Evolutionary conservation across 1,140 invertebrate genomes (phyloP).

Genomic region (Sitophilus oryzae): DNA sequence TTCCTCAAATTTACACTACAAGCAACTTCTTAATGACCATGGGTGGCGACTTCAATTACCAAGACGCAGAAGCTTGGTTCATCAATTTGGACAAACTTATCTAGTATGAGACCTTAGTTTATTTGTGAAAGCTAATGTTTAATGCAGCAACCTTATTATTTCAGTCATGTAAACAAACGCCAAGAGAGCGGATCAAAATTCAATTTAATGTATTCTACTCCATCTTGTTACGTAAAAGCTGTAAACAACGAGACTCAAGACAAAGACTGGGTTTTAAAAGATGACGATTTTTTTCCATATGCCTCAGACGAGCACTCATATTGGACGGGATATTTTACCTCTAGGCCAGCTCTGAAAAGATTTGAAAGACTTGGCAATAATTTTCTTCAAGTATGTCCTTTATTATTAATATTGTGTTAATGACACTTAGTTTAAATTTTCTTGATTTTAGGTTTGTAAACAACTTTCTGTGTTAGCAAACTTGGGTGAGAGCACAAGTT

Average conservation of each 20-base stretch:
- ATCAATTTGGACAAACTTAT: too few species aligned
- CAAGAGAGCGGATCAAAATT: constrained; percentile 48
- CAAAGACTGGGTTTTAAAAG: constrained; percentile 47
- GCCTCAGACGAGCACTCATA: constrained; percentile 61
- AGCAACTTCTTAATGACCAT: constrained; percentile 38
- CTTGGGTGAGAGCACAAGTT: constrained; percentile 31
- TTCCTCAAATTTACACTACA: constrained; percentile 17
- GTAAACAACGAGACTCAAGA: constrained; percentile 42
- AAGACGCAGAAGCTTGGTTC: too few species aligned
- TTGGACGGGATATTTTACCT: too few species aligned
- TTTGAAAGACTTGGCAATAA: constrained; percentile 57
- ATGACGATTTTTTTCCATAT: constrained; percentile 73
- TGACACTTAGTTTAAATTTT: not conserved
- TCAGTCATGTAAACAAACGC: constrained; percentile 8
- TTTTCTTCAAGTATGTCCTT: constrained; percentile 52
- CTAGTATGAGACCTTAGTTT: constrained; percentile 36
- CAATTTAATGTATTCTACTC: constrained; percentile 71
- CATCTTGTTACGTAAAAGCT: constrained; percentile 67
- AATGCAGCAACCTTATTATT: too few species aligned
- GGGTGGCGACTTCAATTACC: constrained; percentile 41
- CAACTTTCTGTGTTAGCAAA: constrained; percentile 28
- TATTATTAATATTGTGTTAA: not conserved
- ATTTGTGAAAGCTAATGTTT: too few species aligned
- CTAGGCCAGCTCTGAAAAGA: constrained; percentile 62
- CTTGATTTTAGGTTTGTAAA: constrained; percentile 21